These are phyloP conservation scores for Irena cyanogastra DNA, from an alignment of 2,113 vertebrate species.

Conservation along the genomic window DNA sequence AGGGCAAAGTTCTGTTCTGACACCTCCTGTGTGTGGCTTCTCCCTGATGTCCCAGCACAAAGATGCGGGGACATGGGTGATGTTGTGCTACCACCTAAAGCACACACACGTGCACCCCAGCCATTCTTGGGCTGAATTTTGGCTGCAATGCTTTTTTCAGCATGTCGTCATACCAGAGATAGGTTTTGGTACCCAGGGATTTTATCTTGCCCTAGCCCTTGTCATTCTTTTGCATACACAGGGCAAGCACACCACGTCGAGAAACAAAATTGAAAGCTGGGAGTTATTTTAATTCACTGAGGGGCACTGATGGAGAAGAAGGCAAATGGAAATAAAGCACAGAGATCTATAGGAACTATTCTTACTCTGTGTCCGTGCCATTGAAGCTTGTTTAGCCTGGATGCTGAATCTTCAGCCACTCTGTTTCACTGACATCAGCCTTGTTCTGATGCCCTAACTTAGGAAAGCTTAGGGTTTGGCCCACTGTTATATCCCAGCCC, in stretches of 20 bases:
- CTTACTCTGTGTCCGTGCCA: not conserved
- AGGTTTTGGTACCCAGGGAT: fast-evolving
- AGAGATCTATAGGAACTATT: not conserved
- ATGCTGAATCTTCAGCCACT: not conserved
- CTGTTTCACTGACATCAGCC: not conserved
- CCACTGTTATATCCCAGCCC: not conserved
- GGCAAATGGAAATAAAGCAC: not conserved
- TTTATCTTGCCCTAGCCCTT: not conserved
- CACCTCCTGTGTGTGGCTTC: not conserved
- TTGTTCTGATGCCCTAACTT: not conserved
- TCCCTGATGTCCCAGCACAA: not conserved
- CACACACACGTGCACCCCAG: fast-evolving
- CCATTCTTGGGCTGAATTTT: not conserved
- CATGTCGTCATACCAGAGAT: fast-evolving
- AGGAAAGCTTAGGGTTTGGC: not conserved
- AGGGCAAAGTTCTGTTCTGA: not conserved
- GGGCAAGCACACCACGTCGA: not conserved
- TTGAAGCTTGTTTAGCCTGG: not conserved
- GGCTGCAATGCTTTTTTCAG: not conserved
- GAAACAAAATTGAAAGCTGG: not conserved
- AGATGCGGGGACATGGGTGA: not conserved
- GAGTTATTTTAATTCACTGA: not conserved
- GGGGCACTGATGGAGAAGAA: not conserved
- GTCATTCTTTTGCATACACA: not conserved
- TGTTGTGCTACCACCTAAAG: fast-evolving